phyloP scores from a whole-genome alignment of 2,113 vertebrate genomes.

The Hymenochirus boettgeri region DNA sequence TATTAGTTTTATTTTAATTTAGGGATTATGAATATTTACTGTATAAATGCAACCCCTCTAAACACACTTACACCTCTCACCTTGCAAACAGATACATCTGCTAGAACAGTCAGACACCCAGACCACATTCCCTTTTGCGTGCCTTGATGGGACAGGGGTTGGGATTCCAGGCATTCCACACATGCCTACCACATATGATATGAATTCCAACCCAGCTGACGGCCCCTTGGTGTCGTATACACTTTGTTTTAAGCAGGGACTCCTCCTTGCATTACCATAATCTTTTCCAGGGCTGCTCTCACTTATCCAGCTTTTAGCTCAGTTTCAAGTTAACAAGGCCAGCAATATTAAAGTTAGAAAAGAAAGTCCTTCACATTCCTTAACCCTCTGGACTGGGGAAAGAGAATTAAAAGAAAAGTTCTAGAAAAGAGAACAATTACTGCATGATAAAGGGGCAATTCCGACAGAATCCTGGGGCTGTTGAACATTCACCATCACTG shows the following conservation, averaged over 20 bases:
- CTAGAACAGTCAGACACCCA: conserved; percentile 24
- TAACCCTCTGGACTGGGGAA: too few relatives aligned
- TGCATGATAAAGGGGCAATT: too few relatives aligned
- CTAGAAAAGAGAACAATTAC: too few relatives aligned
- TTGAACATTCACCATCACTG: too few relatives aligned
- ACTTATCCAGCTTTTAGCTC: background rate
- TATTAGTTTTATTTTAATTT: too few relatives aligned
- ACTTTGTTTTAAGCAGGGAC: conserved; percentile 62
- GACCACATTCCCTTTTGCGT: conserved; percentile 21
- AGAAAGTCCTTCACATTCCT: too few relatives aligned
- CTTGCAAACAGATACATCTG: conserved; percentile 26
- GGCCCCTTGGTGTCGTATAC: conserved; percentile 67
- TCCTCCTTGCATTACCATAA: conserved; percentile 48
- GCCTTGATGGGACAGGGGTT: conserved; percentile 32
- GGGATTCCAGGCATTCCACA: conserved; percentile 82
- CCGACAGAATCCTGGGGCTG: too few relatives aligned
- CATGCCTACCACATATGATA: conserved; percentile 95
- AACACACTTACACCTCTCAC: conserved; percentile 34
- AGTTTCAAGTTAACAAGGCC: too few relatives aligned
- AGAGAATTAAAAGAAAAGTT: too few relatives aligned
- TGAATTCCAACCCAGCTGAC: conserved; percentile 86
- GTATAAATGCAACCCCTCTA: too few relatives aligned
- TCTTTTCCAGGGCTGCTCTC: conserved; percentile 28
- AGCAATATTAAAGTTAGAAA: too few relatives aligned
- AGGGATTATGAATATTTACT: too few relatives aligned